Evolutionary conservation across 2,113 vertebrate species (phyloP).

Genomic region (Sapajus apella): DNA sequence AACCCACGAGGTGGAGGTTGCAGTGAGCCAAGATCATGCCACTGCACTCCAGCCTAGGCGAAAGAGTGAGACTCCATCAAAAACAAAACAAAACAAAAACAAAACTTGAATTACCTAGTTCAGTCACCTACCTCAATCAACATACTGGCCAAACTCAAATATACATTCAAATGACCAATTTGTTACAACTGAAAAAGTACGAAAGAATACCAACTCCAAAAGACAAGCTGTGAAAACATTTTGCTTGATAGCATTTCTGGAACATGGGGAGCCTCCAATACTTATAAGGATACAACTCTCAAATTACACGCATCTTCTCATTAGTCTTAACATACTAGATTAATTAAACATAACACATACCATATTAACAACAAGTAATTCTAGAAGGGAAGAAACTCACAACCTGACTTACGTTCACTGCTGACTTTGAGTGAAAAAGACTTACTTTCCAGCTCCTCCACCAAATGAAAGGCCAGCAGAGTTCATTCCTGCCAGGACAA

Average conservation of each 20-base stretch:
- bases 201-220: neutral
- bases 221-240: neutral
- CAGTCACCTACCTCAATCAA: no score
- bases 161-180: neutral
- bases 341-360: neutral
- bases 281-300: neutral
- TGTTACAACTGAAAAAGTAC: neutral
- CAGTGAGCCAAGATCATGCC: neutral
- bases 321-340: neutral
- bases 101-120: neutral
- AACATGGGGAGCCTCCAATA: neutral
- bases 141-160: neutral
- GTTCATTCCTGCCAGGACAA: constrained; percentile 96
- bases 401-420: neutral
- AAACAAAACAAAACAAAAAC: neutral
- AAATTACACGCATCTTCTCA: neutral
- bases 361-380: neutral
- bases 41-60: neutral
- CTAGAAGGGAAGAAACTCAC: neutral
- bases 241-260: neutral
- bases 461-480: constrained; percentile 94
- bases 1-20: neutral
- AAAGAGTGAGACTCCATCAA: neutral
- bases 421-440: constrained; percentile 35
- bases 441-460: constrained; percentile 97